Percentiles rank a stretch among this genome's conserved stretches.
Conservation (phyloP, 2,888 invertebrate species). For the Doris montereyensis region DNA sequence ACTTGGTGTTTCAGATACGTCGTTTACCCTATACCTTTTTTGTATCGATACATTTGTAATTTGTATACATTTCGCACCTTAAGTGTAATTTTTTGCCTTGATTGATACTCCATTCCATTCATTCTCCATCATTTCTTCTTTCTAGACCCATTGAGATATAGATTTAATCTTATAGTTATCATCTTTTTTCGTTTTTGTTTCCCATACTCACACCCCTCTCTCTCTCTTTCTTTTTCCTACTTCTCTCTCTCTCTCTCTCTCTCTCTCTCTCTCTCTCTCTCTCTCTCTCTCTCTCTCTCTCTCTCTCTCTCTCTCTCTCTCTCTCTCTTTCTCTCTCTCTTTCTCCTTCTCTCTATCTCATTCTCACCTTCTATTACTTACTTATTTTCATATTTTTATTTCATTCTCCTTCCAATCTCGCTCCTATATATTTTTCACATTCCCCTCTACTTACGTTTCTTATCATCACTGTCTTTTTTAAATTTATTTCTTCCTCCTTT, state of each 20-base stretch:
- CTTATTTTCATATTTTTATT: background rate
- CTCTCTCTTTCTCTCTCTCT: background rate
- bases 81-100: too few species aligned
- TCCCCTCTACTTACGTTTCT: background rate
- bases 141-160: too few species aligned
- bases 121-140: too few species aligned
- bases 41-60: too few species aligned
- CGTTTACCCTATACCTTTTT: too few species aligned
- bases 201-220: background rate
- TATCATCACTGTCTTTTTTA: background rate
- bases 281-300: background rate
- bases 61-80: too few species aligned
- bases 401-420: background rate
- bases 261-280: background rate
- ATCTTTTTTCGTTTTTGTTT: background rate
- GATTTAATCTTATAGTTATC: too few species aligned
- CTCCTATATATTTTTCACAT: background rate
- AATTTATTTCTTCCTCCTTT: background rate
- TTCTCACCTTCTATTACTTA: background rate
- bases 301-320: background rate
- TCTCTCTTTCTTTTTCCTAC: background rate
- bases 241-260: background rate
- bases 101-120: too few species aligned
- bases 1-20: too few species aligned
- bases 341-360: background rate